phyloP scores from a whole-genome alignment of 2,797 vertebrate genomes.

The Esox masquinongy region DNA sequence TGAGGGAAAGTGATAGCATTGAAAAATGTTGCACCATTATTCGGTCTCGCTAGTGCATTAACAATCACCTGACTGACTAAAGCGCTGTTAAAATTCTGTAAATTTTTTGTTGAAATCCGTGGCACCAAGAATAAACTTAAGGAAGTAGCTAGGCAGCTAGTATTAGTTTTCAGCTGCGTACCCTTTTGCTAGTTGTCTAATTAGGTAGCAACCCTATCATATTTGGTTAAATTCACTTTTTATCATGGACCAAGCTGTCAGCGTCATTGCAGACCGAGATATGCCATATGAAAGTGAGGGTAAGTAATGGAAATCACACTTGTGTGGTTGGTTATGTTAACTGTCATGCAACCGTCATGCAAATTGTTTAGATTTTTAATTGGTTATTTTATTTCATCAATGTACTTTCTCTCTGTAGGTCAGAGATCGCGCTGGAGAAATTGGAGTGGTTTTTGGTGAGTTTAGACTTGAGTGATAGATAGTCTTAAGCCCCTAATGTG shows the following conservation, averaged over 20 bases:
- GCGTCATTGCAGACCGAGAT: background rate
- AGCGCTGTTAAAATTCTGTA: background rate
- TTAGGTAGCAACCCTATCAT: background rate
- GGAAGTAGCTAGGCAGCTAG: background rate
- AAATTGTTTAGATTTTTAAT: background rate
- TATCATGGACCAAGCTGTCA: background rate
- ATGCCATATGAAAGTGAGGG: background rate
- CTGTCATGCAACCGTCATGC: background rate
- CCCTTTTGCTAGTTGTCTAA: background rate
- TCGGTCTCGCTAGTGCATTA: background rate
- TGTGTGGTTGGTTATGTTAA: background rate
- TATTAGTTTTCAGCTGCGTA: background rate
- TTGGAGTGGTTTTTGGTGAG: constrained; percentile 12
- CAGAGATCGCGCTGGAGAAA: constrained; percentile 5
- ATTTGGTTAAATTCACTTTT: background rate
- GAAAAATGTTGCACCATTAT: background rate
- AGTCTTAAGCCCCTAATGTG: background rate
- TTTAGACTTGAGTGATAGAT: background rate
- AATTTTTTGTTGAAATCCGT: background rate
- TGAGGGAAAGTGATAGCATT: background rate
- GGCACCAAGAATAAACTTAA: background rate
- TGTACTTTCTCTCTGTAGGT: background rate
- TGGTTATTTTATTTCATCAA: background rate
- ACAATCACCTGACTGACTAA: background rate
- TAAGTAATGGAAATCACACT: background rate